A percentile compares a stretch with the other conserved stretches of the same genome.
Conservation (phyloP, 2,113 vertebrate species). For the Corydoras maculifer region DNA sequence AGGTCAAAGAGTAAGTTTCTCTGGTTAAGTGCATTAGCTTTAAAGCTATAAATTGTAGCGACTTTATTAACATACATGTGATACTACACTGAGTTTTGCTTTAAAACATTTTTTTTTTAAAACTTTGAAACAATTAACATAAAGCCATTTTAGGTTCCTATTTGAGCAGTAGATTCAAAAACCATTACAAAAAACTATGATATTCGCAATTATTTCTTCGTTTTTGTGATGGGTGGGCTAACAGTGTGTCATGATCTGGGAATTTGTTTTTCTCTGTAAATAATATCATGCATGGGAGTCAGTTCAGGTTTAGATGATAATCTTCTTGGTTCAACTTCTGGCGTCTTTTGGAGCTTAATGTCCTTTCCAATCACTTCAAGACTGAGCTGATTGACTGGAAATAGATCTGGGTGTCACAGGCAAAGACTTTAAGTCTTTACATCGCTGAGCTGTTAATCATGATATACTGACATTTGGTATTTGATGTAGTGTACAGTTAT, state of each 20-base stretch:
- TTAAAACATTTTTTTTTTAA: background rate
- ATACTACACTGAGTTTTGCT: background rate
- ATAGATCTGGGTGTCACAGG: constrained; percentile 29
- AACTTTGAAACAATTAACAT: no score
- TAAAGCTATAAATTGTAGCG: background rate
- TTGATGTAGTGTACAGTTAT: background rate
- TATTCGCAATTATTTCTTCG: no score
- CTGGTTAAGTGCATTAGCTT: background rate
- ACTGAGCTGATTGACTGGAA: constrained; percentile 35
- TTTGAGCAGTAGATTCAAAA: no score
- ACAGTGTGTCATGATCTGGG: constrained; percentile 9
- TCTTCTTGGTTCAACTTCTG: constrained; percentile 57
- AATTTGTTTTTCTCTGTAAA: constrained; percentile 21
- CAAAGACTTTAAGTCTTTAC: background rate
- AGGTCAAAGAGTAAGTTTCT: constrained; percentile 94
- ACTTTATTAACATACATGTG: background rate
- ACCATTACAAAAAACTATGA: no score
- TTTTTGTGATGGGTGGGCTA: background rate
- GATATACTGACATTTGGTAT: background rate
- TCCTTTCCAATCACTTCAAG: constrained; percentile 54
- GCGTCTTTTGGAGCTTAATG: constrained; percentile 54
- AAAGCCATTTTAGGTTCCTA: no score
- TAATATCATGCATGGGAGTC: constrained; percentile 29
- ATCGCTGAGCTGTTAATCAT: constrained; percentile 4
- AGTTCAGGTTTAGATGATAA: constrained; percentile 50